Evolutionary conservation across 2,888 invertebrate species (phyloP).

Genomic region (Xanthorhoe spadicearia): DNA sequence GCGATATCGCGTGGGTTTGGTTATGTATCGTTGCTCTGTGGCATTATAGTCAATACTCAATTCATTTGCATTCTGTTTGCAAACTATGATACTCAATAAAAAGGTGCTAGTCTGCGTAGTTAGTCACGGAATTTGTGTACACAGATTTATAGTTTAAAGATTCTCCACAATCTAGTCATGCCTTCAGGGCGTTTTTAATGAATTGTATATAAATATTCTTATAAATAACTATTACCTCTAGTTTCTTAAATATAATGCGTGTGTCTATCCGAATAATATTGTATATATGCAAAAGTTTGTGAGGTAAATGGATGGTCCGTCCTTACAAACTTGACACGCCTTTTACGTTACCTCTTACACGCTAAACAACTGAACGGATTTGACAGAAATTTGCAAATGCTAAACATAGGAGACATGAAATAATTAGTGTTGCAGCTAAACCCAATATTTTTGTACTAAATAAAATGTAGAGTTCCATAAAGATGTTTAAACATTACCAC

Average conservation of each 20-base stretch:
- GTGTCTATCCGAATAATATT: background rate
- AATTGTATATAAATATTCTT: background rate
- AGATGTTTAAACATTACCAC: background rate
- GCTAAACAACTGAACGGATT: no score
- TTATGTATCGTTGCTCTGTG: background rate
- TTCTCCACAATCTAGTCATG: constrained; percentile 10
- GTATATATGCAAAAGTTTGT: no score
- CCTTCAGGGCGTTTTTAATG: background rate
- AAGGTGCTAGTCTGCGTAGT: constrained; percentile 22
- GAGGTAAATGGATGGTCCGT: no score
- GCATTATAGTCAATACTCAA: background rate
- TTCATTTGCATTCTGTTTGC: background rate
- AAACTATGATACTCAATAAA: constrained; percentile 8
- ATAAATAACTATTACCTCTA: background rate
- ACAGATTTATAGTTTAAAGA: background rate
- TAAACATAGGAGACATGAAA: background rate
- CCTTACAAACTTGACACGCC: no score
- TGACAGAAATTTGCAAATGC: no score
- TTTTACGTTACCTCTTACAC: no score
- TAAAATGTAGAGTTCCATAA: background rate
- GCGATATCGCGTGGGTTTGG: background rate
- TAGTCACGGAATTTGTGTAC: constrained; percentile 1
- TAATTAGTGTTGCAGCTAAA: background rate
- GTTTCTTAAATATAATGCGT: background rate
- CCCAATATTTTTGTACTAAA: background rate